Evolutionary conservation across 2,797 vertebrate genomes (phyloP).

Genomic region (Hafferia zeledoni): DNA sequence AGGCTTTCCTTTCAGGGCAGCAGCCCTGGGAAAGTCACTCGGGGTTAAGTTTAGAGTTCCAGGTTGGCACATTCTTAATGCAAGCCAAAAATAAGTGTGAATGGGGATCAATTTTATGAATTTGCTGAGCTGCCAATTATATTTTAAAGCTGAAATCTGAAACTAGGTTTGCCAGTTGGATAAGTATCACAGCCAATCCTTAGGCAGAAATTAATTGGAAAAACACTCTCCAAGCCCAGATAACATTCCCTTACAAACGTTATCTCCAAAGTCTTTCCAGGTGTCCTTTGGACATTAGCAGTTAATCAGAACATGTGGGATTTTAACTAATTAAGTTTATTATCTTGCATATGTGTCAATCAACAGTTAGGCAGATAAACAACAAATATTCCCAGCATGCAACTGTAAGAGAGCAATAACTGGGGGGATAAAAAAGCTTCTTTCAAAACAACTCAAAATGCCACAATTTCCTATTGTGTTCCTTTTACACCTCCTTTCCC

Average conservation of each 20-base stretch:
- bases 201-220: constrained; percentile 42
- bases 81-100: constrained; percentile 69
- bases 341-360: not conserved
- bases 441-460: not conserved
- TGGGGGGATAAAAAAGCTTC: rapidly evolving
- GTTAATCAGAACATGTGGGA: not conserved
- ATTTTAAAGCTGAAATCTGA: constrained; percentile 67
- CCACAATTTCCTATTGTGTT: not conserved
- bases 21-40: constrained; percentile 45
- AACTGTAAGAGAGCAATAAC: not conserved
- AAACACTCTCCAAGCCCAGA: not conserved
- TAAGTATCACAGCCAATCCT: constrained; percentile 2
- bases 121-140: constrained; percentile 71
- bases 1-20: constrained; percentile 47
- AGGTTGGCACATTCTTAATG: constrained; percentile 64
- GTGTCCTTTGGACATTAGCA: not conserved
- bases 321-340: not conserved
- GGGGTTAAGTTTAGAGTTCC: constrained; percentile 64
- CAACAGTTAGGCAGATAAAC: not conserved
- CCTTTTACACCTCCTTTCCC: not conserved
- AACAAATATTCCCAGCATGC: not conserved
- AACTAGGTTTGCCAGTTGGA: not conserved
- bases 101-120: constrained; percentile 68
- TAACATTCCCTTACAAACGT: not conserved
- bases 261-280: not conserved